A percentile compares a stretch with the other conserved stretches of the same genome.
Evolutionary conservation across 2,888 invertebrate species (phyloP).

Genomic region (Boloria euphrosyne): DNA sequence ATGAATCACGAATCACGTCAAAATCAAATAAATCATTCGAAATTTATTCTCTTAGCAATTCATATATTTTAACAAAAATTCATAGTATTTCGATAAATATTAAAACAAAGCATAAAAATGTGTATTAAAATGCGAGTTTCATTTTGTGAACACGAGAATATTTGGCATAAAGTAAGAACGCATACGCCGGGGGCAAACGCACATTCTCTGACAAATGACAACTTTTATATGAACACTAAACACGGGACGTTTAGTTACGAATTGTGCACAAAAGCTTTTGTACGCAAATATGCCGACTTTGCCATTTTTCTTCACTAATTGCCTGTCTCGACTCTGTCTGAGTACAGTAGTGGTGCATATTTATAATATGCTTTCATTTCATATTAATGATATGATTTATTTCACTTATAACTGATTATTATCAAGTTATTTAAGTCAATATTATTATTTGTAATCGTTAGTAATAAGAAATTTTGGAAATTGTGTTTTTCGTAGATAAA

Average conservation of each 20-base stretch:
- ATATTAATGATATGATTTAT: not conserved
- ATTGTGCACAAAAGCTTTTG: constrained; percentile 32
- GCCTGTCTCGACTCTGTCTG: constrained; percentile 24
- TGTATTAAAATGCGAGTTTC: not conserved
- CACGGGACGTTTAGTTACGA: constrained; percentile 28
- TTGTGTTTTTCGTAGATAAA: no score
- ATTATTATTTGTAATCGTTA: no score
- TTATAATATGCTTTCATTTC: no score
- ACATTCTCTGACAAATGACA: constrained; percentile 35
- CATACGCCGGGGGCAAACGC: constrained; percentile 30
- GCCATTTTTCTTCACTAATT: constrained; percentile 22
- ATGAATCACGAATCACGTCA: no score
- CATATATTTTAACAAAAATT: no score
- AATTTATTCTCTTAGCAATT: no score
- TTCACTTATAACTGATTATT: not conserved
- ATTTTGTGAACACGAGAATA: not conserved
- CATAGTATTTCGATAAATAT: no score
- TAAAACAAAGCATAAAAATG: not conserved
- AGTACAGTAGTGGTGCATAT: constrained; percentile 4
- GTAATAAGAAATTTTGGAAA: no score
- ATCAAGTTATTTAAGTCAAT: not conserved
- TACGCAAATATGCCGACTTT: constrained; percentile 27
- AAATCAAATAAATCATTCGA: no score
- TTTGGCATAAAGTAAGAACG: constrained; percentile 17
- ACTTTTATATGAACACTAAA: constrained; percentile 29